These are phyloP conservation scores for Phrynocephalus vlangalii DNA, from an alignment of 2,797 vertebrate genomes.

Conservation along the genomic window DNA sequence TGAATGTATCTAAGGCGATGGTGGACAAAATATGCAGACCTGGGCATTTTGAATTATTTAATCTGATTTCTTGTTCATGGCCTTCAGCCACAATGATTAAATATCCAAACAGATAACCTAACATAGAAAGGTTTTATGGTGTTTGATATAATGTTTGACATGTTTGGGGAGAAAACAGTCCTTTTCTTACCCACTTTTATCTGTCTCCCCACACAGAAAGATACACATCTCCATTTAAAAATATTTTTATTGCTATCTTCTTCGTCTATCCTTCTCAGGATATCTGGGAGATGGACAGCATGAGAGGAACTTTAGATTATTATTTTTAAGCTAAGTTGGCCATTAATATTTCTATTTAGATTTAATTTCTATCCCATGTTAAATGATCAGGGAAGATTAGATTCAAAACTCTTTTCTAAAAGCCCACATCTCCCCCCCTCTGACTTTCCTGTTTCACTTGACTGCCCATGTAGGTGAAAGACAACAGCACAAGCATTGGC, in stretches of 20 bases:
- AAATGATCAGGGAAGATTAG: neutral
- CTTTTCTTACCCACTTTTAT: neutral
- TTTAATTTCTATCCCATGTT: neutral
- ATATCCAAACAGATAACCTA: neutral
- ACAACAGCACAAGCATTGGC: neutral
- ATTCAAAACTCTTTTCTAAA: neutral
- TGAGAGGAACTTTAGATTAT: too few species aligned
- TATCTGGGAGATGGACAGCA: too few species aligned
- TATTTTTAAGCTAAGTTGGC: neutral
- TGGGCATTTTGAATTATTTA: neutral
- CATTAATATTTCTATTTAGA: neutral
- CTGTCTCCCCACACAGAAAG: neutral
- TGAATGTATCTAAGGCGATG: too few species aligned
- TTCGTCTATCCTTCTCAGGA: too few species aligned
- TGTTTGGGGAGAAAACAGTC: neutral
- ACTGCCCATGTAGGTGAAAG: neutral
- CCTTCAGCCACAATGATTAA: neutral
- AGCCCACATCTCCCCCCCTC: neutral
- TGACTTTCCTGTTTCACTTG: accelerated
- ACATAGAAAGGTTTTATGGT: neutral
- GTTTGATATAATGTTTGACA: neutral
- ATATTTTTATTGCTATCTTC: too few species aligned
- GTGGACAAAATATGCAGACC: too few species aligned
- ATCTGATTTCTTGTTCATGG: neutral
- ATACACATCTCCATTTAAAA: neutral